Conservation (phyloP, 2,797 vertebrate species). For the Craterocephalus amniculus region DNA sequence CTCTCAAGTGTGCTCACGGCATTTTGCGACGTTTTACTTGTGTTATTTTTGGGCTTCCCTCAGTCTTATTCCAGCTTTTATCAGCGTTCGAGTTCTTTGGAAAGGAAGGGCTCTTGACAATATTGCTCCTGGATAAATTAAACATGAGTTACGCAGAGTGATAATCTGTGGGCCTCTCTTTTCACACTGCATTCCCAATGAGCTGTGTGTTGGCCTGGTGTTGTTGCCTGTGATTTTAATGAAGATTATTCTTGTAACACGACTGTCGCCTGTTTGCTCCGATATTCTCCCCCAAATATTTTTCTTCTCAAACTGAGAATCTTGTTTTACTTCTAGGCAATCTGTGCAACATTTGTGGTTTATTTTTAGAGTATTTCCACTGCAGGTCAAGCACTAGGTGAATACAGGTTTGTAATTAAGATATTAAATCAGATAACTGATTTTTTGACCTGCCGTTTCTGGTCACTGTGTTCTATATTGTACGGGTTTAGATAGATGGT, state of each 20-base stretch:
- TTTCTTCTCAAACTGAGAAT: constrained; percentile 55
- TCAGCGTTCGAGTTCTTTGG: constrained; percentile 71
- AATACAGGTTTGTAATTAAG: constrained; percentile 40
- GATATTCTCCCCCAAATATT: constrained; percentile 76
- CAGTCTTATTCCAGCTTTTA: constrained; percentile 68
- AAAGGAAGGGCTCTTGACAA: constrained; percentile 77
- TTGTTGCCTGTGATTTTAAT: constrained; percentile 85
- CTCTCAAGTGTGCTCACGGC: constrained; percentile 62
- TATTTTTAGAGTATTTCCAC: constrained; percentile 35
- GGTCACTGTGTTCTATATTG: constrained; percentile 51
- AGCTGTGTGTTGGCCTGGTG: constrained; percentile 83
- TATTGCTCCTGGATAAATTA: constrained; percentile 83
- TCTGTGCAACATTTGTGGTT: constrained; percentile 42
- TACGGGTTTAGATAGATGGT: constrained; percentile 56
- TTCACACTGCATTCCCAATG: constrained; percentile 87
- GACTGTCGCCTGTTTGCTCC: constrained; percentile 82
- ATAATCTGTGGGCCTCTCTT: constrained; percentile 84
- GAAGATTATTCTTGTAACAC: constrained; percentile 85
- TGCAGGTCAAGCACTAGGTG: constrained; percentile 39
- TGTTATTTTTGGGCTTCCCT: constrained; percentile 73
- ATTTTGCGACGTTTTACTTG: constrained; percentile 71
- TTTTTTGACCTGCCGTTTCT: constrained; percentile 52
- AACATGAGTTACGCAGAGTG: constrained; percentile 82
- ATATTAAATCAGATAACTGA: constrained; percentile 46
- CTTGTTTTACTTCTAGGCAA: constrained; percentile 39